Conservation (phyloP, 2,113 vertebrate species). For the Catharus fuscescens region DNA sequence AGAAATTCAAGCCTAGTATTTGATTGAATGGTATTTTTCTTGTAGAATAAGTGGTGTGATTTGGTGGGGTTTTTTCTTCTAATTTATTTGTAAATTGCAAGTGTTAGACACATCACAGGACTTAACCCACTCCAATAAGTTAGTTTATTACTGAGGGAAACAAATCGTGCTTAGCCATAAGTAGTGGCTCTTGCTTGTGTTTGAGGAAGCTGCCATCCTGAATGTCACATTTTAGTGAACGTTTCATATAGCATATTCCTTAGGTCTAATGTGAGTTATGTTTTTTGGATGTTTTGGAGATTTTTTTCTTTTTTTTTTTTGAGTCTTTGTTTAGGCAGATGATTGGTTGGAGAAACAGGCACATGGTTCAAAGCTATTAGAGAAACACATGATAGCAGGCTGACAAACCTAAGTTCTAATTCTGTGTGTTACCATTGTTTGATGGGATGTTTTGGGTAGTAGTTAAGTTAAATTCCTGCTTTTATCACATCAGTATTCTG, state of each 20-base stretch:
- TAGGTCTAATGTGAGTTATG: not conserved
- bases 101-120: not conserved
- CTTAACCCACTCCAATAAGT: not conserved
- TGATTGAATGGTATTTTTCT: not conserved
- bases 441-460: not conserved
- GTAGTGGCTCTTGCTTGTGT: not conserved
- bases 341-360: not conserved
- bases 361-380: not conserved
- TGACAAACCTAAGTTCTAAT: not conserved
- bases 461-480: not conserved
- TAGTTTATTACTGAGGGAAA: not conserved
- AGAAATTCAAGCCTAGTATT: not conserved
- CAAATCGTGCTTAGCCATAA: not conserved
- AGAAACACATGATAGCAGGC: not conserved
- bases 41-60: not conserved
- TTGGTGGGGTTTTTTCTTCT: fast-evolving
- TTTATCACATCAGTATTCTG: not conserved
- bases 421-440: not conserved
- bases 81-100: not conserved
- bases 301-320: too few relatives aligned
- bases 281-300: not conserved
- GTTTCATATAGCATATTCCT: fast-evolving
- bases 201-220: not conserved
- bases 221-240: not conserved
- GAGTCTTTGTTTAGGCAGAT: not conserved